These are phyloP conservation scores for Spea hammondii DNA, from an alignment of 2,797 vertebrate species.

Conservation along the genomic window DNA sequence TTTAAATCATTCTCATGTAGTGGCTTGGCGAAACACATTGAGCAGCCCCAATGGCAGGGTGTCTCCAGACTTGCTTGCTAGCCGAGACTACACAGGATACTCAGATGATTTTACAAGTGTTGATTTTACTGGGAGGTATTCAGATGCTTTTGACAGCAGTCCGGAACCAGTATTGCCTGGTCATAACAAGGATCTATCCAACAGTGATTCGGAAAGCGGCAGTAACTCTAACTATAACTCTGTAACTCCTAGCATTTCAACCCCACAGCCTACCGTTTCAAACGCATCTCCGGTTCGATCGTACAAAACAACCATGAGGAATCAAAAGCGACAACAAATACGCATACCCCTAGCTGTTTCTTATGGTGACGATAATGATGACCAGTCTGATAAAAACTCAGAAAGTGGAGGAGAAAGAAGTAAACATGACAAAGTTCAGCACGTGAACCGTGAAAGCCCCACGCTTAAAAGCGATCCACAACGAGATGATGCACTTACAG, in stretches of 20 bases:
- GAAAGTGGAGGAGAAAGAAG: neutral
- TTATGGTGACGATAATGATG: conserved; percentile 2
- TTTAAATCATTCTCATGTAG: too few species aligned
- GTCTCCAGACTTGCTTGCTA: conserved; percentile 64
- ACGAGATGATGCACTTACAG: conserved; percentile 16
- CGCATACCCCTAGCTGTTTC: conserved; percentile 62
- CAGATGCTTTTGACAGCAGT: conserved; percentile 61
- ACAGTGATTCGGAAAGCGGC: conserved; percentile 50
- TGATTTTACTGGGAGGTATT: conserved; percentile 66
- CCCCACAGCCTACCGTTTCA: conserved; percentile 70
- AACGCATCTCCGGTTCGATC: conserved; percentile 68
- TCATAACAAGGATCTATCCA: conserved; percentile 48
- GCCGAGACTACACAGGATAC: conserved; percentile 65
- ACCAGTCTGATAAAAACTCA: neutral
- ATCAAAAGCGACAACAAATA: conserved; percentile 54
- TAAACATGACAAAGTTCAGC: neutral
- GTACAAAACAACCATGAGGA: conserved; percentile 62
- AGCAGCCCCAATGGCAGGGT: conserved; percentile 57
- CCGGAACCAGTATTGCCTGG: conserved; percentile 54
- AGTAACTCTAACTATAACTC: conserved; percentile 60
- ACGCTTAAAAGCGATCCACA: neutral
- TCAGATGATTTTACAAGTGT: conserved; percentile 78
- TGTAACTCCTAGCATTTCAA: conserved; percentile 36
- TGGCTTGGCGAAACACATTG: conserved; percentile 39
- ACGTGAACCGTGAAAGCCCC: neutral